phyloP scores from a whole-genome alignment of 2,113 vertebrate species.

The Phocoena phocoena region DNA sequence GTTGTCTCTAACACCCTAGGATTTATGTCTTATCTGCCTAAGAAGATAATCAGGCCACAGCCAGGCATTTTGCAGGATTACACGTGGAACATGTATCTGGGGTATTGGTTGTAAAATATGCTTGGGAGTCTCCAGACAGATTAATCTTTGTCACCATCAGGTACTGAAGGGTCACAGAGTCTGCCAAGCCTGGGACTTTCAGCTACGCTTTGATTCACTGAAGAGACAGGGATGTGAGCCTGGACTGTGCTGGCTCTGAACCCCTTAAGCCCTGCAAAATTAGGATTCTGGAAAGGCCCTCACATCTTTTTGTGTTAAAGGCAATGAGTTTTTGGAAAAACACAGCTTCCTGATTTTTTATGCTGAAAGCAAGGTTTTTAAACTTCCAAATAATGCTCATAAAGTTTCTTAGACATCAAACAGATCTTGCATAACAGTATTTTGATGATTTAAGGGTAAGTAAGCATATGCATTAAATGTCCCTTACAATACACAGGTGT shows the following conservation, averaged over 20 bases:
- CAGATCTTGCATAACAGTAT: constrained; percentile 62
- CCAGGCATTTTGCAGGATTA: constrained; percentile 4
- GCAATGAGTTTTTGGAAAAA: constrained; percentile 55
- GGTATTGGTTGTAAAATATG: constrained; percentile 15
- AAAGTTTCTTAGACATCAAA: constrained; percentile 69
- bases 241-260: not conserved
- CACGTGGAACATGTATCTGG: not conserved
- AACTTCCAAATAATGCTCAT: constrained; percentile 66
- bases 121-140: not conserved
- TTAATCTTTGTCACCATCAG: not conserved
- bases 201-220: not conserved
- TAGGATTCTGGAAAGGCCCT: constrained; percentile 10
- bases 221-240: not conserved
- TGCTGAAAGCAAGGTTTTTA: constrained; percentile 51
- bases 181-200: not conserved
- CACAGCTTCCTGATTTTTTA: constrained; percentile 36
- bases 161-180: not conserved
- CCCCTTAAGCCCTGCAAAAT: not conserved
- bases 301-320: constrained; percentile 45
- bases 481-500: constrained; percentile 51
- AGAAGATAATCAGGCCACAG: constrained; percentile 43
- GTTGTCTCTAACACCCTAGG: constrained; percentile 21
- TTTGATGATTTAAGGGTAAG: constrained; percentile 67
- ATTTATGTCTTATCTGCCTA: constrained; percentile 54
- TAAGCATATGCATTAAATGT: constrained; percentile 63